These are phyloP conservation scores for Melozone crissalis DNA, from an alignment of 2,113 vertebrate species.

Conservation along the genomic window DNA sequence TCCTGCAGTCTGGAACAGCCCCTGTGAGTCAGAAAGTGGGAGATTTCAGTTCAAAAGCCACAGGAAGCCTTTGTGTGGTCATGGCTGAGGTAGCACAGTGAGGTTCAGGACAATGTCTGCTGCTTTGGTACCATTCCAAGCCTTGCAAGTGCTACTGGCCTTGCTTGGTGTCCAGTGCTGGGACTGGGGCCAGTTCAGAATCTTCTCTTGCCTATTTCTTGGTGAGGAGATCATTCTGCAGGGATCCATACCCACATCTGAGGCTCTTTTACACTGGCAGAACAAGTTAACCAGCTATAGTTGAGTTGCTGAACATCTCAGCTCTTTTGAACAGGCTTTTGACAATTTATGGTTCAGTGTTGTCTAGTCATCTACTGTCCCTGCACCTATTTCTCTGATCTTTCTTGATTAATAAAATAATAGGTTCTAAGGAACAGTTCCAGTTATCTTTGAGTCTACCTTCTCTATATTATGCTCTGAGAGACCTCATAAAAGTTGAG, in stretches of 20 bases:
- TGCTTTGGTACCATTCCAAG: background rate
- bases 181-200: background rate
- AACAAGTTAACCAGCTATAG: background rate
- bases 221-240: background rate
- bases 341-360: background rate
- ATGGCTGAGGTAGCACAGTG: background rate
- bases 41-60: background rate
- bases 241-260: background rate
- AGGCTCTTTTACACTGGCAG: background rate
- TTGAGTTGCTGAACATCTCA: background rate
- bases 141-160: background rate
- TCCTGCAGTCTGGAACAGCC: background rate
- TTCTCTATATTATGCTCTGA: background rate
- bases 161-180: background rate
- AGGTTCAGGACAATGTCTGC: background rate
- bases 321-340: constrained; percentile 3
- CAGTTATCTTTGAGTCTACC: background rate
- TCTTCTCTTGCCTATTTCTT: background rate
- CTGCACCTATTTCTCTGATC: background rate
- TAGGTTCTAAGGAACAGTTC: constrained; percentile 24
- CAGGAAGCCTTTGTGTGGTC: background rate
- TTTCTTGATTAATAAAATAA: constrained; percentile 37
- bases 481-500: background rate
- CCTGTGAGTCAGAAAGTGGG: background rate
- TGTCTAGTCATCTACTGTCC: background rate